Evolutionary conservation across 2,797 vertebrate species (phyloP), one percentile per base, ranked within the genome.

Genomic region (Cyprinodon diabolis): DNA sequence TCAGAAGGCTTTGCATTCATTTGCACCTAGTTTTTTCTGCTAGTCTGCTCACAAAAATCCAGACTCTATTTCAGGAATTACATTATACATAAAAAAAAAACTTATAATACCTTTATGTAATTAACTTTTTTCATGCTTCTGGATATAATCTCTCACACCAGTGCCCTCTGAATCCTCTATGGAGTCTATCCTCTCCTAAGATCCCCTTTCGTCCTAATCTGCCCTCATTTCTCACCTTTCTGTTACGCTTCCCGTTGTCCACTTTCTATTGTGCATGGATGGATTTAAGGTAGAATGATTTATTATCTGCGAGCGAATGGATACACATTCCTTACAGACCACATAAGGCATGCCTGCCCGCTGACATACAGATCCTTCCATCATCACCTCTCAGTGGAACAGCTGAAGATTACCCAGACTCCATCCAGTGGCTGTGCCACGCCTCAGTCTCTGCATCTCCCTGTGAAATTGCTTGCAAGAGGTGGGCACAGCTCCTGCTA

Each of bases 321-420:
- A 85, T 67, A 87, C 72, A 40, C 66, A 81, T 85, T 84, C 45
- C 77, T 75, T 71, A 35, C 47, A 51, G 54, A 11, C 14, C 57
- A 72, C 63, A 70, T 72, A 66, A 62, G 35, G 25, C 52, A 71
- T 45, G 11, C 68, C 37, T 58, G 12, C 62, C 48, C 0, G 0
- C 66, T 77, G 60, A 65, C 56, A 70, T 76, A 45, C 77, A 62
- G 84, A 84, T 75, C 68, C 71, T 68, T 83, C 6, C 71, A 49
- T 90, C 90, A 78, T 82, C 86, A 80, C 89, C 83, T 86, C 76
- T 23, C 67, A 25, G 49, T 45, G 3, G 75, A 80, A 93, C 90
- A 92, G 87, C 87, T 71, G 81, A 82, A 87, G 80, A 90, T 89
- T 87, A 84, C 71, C 66, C 84, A 82, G 79, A 83, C 83, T 81